Evolutionary conservation across 2,113 vertebrate genomes (phyloP), one percentile per base, ranked within the genome.

Genomic region (Colistium nudipinnis): DNA sequence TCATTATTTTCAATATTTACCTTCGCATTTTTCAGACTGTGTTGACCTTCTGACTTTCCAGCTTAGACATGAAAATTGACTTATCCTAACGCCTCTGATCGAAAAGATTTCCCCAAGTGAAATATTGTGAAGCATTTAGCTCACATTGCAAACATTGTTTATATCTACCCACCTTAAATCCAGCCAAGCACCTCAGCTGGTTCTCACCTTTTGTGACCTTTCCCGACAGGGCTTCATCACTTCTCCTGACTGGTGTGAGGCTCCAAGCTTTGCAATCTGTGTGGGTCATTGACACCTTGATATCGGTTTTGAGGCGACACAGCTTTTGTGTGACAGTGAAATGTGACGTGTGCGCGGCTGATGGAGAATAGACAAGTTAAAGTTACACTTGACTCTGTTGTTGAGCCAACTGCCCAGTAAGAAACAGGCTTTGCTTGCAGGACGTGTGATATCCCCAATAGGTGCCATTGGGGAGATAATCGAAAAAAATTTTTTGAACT

Each of bases 321-420:
- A 52, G 30, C 31, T 36, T 36, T 22, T 55, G 14, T 35, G 52
- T 22, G 1, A 20, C 30, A 35, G 12, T 16, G 19, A 20, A 6
- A 55, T 9, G 17, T n/a, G 39, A 51, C 24, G 22, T 2, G 31
- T 27, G 38, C n/a, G 38, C 38, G 2, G 24, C 47, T 28, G 25
- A 51, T 51, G 47, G 47, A 51, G 35, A 54, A 5, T 14, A 27
- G 52, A 54, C n/a, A n/a, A n/a, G n/a, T n/a, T n/a, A n/a, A n/a
- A n/a, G n/a, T n/a, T n/a, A n/a, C n/a, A n/a, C n/a, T n/a, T n/a
- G n/a, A n/a, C n/a, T n/a, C n/a, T n/a, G n/a, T n/a, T n/a, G n/a
- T n/a, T n/a, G n/a, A n/a, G n/a, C n/a, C n/a, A n/a, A n/a, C n/a
- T n/a, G n/a, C n/a, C n/a, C n/a, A n/a, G n/a, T n/a, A n/a, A n/a